These are phyloP conservation scores for Prorops nasuta DNA, from an alignment of 1,140 invertebrate species.

Conservation along the genomic window DNA sequence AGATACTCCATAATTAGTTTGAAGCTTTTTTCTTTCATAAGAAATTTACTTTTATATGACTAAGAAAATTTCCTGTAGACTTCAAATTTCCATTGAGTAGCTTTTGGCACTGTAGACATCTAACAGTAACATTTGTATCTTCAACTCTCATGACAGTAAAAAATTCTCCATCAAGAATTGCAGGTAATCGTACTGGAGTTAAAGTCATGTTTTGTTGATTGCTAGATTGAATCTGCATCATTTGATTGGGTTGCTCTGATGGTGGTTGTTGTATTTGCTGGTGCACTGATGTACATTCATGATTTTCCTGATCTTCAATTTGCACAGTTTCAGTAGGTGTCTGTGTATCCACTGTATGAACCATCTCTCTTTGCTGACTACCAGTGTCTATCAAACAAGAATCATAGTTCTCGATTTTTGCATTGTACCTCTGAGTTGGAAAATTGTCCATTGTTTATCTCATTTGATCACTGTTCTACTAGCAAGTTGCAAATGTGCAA, in stretches of 20 bases:
- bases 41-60: constrained; percentile 50
- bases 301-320: constrained; percentile 36
- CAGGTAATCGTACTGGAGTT: constrained; percentile 50
- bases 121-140: constrained; percentile 50
- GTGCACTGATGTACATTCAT: constrained; percentile 26
- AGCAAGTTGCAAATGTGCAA: not conserved
- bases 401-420: constrained; percentile 51
- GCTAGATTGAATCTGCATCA: constrained; percentile 35
- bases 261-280: constrained; percentile 22
- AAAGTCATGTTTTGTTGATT: constrained; percentile 40
- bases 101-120: constrained; percentile 51
- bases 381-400: constrained; percentile 42
- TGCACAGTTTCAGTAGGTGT: constrained; percentile 21
- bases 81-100: constrained; percentile 53
- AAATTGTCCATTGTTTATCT: constrained; percentile 45
- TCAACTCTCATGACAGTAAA: constrained; percentile 50
- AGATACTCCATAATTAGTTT: no score
- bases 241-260: constrained; percentile 25
- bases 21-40: not conserved
- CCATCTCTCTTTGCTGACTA: constrained; percentile 36
- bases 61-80: constrained; percentile 54
- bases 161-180: constrained; percentile 54
- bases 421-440: constrained; percentile 40
- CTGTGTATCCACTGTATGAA: constrained; percentile 30
- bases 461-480: not conserved